Percentiles rank a stretch among this genome's conserved stretches.
phyloP scores from a whole-genome alignment of 2,797 vertebrate species.

The Enteromius paludinosus region DNA sequence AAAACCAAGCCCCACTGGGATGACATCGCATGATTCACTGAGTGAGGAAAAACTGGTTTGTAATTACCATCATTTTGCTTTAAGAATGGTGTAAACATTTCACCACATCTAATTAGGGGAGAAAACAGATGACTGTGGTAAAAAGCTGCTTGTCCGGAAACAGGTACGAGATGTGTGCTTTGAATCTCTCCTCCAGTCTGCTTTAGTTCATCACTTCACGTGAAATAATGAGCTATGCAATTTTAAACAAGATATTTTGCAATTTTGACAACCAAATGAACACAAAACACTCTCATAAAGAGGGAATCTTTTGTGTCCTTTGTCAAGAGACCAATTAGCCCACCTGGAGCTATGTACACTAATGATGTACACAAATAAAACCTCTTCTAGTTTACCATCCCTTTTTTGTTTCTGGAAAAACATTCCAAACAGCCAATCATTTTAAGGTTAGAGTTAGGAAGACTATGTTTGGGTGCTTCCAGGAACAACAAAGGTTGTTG shows the following conservation, averaged over 20 bases:
- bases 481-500: neutral
- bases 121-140: constrained; percentile 9
- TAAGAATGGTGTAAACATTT: constrained; percentile 37
- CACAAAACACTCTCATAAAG: constrained; percentile 1
- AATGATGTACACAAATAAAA: constrained; percentile 13
- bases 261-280: constrained; percentile 7
- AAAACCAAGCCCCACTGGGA: constrained; percentile 14
- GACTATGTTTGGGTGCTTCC: constrained; percentile 1
- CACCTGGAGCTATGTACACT: constrained; percentile 21
- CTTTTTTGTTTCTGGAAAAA: constrained; percentile 1
- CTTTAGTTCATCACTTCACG: neutral
- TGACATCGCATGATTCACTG: constrained; percentile 22
- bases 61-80: constrained; percentile 44
- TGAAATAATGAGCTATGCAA: neutral
- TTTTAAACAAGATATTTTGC: constrained; percentile 3
- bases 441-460: neutral
- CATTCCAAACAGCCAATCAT: neutral
- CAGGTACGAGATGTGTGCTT: constrained; percentile 3
- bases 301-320: neutral
- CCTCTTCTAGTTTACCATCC: neutral
- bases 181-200: neutral
- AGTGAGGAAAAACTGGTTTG: constrained; percentile 32
- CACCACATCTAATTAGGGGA: constrained; percentile 10
- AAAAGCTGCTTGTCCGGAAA: constrained; percentile 23
- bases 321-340: constrained; percentile 24